A percentile compares a stretch with the other conserved stretches of the same genome.
Conservation (phyloP, 2,888 invertebrate species). For the Pantelozetes paolii region DNA sequence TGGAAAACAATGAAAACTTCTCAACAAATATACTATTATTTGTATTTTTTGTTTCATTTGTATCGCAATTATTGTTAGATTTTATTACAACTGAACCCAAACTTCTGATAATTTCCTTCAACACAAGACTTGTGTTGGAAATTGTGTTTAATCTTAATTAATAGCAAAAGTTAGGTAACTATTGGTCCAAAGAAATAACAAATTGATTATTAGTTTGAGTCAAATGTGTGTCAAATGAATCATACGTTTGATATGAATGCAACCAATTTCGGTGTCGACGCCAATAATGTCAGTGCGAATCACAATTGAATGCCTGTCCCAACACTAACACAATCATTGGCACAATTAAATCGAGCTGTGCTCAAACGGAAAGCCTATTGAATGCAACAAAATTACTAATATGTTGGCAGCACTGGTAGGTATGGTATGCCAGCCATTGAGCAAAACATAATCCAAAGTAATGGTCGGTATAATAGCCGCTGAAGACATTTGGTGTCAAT, state of each 20-base stretch:
- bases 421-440: no score
- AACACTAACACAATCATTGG: not conserved
- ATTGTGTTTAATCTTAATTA: not conserved
- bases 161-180: not conserved
- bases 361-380: not conserved
- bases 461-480: no score
- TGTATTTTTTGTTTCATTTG: not conserved
- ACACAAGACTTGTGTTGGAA: not conserved
- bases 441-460: no score
- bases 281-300: not conserved
- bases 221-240: constrained; percentile 1
- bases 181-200: not conserved
- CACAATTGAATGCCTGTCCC: not conserved
- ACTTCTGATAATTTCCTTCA: not conserved
- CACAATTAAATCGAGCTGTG: not conserved
- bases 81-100: not conserved
- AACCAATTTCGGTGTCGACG: not conserved
- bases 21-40: not conserved
- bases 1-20: not conserved
- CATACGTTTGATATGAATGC: not conserved
- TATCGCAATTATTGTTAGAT: not conserved
- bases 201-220: not conserved
- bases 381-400: not conserved
- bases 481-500: no score
- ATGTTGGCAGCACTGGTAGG: no score